phyloP scores from a whole-genome alignment of 2,888 invertebrate genomes.

The Diarsia rubi region DNA sequence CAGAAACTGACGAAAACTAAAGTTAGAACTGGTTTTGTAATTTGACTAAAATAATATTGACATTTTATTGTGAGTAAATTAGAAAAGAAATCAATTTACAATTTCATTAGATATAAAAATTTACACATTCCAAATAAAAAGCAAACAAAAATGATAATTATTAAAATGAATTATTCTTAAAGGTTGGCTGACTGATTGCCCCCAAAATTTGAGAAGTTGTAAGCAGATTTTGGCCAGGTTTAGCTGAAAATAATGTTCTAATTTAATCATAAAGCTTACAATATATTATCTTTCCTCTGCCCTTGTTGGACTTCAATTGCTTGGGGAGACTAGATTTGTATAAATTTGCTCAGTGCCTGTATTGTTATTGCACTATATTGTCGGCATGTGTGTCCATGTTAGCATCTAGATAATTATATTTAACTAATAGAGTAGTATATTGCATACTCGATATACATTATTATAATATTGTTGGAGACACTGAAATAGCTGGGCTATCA shows the following conservation, averaged over 20 bases:
- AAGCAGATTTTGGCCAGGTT: constrained; percentile 33
- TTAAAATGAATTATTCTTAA: constrained; percentile 12
- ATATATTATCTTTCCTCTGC: constrained; percentile 35
- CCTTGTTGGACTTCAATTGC: constrained; percentile 53
- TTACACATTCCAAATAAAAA: constrained; percentile 49
- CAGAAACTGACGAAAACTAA: constrained; percentile 1
- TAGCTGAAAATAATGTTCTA: constrained; percentile 34
- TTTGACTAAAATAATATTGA: neutral
- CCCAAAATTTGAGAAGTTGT: constrained; percentile 23
- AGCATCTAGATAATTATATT: constrained; percentile 61
- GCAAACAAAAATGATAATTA: constrained; percentile 16
- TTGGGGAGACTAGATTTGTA: constrained; percentile 61
- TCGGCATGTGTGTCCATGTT: constrained; percentile 60
- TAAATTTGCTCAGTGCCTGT: constrained; percentile 74
- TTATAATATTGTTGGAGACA: constrained; percentile 42
- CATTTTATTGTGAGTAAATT: constrained; percentile 24
- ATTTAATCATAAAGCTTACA: constrained; percentile 57
- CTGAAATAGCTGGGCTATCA: constrained; percentile 35
- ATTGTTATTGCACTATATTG: constrained; percentile 63
- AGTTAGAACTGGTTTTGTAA: neutral
- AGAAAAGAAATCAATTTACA: constrained; percentile 38
- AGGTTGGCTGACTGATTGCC: constrained; percentile 24
- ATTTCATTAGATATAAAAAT: constrained; percentile 33
- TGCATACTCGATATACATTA: constrained; percentile 47
- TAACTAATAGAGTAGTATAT: constrained; percentile 53